phyloP scores from a whole-genome alignment of 2,888 invertebrate species.

The Tricholauxania praeusta region DNA sequence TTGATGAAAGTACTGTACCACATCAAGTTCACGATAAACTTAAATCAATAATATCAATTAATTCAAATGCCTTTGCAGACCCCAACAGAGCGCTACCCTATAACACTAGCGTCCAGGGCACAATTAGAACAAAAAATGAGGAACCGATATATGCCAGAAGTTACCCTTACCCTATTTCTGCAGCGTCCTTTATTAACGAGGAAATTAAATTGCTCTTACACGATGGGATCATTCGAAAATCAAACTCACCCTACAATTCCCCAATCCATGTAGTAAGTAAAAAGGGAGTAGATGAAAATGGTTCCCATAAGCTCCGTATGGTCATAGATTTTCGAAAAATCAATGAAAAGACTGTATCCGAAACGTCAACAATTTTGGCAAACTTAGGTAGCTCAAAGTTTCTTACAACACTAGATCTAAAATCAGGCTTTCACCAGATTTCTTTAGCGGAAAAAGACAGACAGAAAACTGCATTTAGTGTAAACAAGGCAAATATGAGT shows the following conservation, averaged over 20 bases:
- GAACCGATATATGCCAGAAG: not conserved
- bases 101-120: constrained; percentile 1
- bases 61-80: not conserved
- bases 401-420: not conserved
- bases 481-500: constrained; percentile 34
- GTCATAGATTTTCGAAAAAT: constrained; percentile 26
- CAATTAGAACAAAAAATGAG: constrained; percentile 1
- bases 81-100: not conserved
- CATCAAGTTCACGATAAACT: no score
- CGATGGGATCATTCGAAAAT: constrained; percentile 16
- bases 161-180: constrained; percentile 21
- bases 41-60: no score
- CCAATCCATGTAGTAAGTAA: constrained; percentile 20
- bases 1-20: no score
- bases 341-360: constrained; percentile 15
- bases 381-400: not conserved
- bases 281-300: constrained; percentile 25
- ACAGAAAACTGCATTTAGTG: constrained; percentile 4
- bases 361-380: not conserved
- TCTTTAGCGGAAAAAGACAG: not conserved
- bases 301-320: constrained; percentile 18
- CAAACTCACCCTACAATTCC: constrained; percentile 11
- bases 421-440: not conserved
- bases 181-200: constrained; percentile 1
- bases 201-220: constrained; percentile 18